These are phyloP conservation scores for Esox niger DNA, from an alignment of 2,113 vertebrate species.

Conservation along the genomic window DNA sequence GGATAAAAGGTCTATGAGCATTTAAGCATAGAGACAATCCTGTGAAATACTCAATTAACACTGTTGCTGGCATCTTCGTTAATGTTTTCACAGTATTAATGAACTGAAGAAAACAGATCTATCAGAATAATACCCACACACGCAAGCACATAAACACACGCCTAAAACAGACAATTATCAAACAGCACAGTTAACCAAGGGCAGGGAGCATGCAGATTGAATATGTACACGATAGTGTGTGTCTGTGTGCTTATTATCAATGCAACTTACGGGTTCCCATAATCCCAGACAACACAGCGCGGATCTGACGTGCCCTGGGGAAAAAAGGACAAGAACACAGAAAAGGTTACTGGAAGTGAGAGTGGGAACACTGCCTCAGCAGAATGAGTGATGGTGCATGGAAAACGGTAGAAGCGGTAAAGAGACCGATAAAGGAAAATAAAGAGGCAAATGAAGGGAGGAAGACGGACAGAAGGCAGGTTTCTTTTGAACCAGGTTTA, in stretches of 20 bases:
- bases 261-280: conserved; percentile 87
- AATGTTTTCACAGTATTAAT: no score
- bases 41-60: no score
- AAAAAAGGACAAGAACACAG: conserved; percentile 25
- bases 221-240: neutral
- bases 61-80: no score
- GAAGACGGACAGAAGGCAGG: no score
- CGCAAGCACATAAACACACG: neutral
- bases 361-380: conserved; percentile 38
- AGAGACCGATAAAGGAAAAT: conserved; percentile 44
- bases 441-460: conserved; percentile 45
- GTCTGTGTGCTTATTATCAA: neutral
- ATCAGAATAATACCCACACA: no score
- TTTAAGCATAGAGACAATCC: no score
- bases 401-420: conserved; percentile 51
- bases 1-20: no score
- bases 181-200: no score
- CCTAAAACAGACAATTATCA: no score
- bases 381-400: conserved; percentile 54
- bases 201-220: no score
- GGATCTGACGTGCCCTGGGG: conserved; percentile 90
- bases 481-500: no score
- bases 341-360: conserved; percentile 51
- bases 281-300: conserved; percentile 94
- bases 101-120: no score